These are phyloP conservation scores for Otis tarda DNA, from an alignment of 2,113 vertebrate genomes.

Conservation along the genomic window DNA sequence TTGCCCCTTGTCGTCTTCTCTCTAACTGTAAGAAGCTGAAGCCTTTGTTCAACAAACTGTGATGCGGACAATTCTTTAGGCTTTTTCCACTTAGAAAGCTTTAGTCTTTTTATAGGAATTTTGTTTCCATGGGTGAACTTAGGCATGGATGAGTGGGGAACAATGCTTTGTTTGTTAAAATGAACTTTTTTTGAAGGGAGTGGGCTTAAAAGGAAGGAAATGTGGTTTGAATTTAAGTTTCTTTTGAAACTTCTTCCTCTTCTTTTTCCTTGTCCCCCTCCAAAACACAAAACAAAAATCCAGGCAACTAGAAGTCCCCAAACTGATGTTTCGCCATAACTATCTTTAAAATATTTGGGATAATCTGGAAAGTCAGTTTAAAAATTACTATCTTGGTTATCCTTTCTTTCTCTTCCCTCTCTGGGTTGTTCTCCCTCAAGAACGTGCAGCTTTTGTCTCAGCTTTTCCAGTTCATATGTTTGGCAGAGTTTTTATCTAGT, in stretches of 20 bases:
- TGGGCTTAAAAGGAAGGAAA: constrained; percentile 56
- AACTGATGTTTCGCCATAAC: background rate
- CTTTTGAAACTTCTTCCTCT: constrained; percentile 36
- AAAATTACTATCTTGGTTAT: background rate
- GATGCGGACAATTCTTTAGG: background rate
- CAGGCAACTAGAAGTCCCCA: background rate
- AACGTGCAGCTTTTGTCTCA: background rate
- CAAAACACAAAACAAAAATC: background rate
- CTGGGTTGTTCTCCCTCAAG: background rate
- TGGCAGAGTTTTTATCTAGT: background rate
- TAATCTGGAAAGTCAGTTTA: background rate
- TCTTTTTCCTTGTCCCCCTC: background rate
- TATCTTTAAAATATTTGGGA: background rate
- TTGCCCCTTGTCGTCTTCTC: background rate
- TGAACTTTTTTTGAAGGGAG: constrained; percentile 20
- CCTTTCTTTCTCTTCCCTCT: background rate
- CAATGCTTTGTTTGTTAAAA: constrained; percentile 42
- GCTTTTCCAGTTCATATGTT: background rate
- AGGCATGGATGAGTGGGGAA: constrained; percentile 28
- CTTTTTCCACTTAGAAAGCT: background rate
- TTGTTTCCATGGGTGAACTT: constrained; percentile 6
- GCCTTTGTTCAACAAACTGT: background rate
- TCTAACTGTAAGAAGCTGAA: background rate
- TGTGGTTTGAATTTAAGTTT: constrained; percentile 3
- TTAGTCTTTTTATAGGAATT: constrained; percentile 20